These are phyloP conservation scores for Galerucella nymphaeae DNA, from an alignment of 2,888 invertebrate species.

Conservation along the genomic window DNA sequence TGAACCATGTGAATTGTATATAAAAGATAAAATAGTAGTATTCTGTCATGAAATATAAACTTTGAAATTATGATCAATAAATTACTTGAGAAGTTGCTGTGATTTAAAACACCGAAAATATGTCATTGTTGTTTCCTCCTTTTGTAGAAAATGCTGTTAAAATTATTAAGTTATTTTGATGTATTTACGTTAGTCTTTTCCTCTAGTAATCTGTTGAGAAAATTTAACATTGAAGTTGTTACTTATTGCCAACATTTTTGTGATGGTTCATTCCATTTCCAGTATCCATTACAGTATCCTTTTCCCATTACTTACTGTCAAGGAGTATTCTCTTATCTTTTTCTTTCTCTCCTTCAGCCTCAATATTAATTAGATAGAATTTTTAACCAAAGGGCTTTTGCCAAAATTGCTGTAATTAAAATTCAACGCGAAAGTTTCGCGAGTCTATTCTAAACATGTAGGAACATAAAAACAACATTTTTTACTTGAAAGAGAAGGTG, in stretches of 20 bases:
- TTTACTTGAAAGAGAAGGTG: too few species aligned
- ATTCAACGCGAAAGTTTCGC: constrained; percentile 25
- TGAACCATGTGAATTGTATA: constrained; percentile 27
- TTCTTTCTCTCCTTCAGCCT: constrained; percentile 12
- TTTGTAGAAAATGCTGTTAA: constrained; percentile 1
- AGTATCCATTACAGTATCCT: constrained; percentile 20
- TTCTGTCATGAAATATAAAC: not conserved
- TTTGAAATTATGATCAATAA: not conserved
- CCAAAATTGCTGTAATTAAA: constrained; percentile 26
- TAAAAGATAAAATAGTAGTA: constrained; percentile 15
- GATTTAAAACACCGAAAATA: constrained; percentile 3
- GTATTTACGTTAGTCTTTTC: constrained; percentile 1
- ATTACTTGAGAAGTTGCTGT: not conserved
- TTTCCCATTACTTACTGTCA: constrained; percentile 7
- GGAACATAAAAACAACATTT: constrained; percentile 2
- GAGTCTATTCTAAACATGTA: constrained; percentile 19
- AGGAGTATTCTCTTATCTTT: too few species aligned
- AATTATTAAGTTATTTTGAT: not conserved
- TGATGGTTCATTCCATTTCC: constrained; percentile 16
- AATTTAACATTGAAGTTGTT: not conserved
- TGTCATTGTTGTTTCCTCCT: not conserved
- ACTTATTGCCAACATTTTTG: constrained; percentile 4
- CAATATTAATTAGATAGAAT: constrained; percentile 26
- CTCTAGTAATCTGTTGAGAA: constrained; percentile 3
- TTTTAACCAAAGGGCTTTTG: constrained; percentile 19